Conservation (phyloP, 2,888 invertebrate genomes). For the Drosophila villosipedis region DNA sequence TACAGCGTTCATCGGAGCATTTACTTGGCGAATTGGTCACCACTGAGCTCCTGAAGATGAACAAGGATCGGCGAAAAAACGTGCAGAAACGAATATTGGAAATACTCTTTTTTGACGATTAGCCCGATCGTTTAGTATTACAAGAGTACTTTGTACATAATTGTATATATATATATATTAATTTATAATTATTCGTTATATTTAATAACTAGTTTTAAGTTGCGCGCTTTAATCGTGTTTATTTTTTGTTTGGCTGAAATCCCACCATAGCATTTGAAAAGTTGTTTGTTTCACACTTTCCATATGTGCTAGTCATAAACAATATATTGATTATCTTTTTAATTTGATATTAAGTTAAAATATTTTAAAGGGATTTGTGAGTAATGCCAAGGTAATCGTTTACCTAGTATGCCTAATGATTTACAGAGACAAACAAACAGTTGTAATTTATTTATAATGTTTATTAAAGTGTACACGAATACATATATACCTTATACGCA, state of each 20-base stretch:
- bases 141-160: slow-evolving; percentile 51
- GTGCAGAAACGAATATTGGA: slow-evolving; percentile 85
- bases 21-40: slow-evolving; percentile 85
- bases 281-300: slow-evolving; percentile 40
- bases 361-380: slow-evolving; percentile 23
- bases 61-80: slow-evolving; percentile 83
- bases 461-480: slow-evolving; percentile 55
- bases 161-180: slow-evolving; percentile 14
- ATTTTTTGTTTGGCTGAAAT: slow-evolving; percentile 24
- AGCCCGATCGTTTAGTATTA: slow-evolving; percentile 39
- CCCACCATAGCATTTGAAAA: slow-evolving; percentile 69
- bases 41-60: slow-evolving; percentile 85
- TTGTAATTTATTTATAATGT: slow-evolving; percentile 62
- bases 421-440: slow-evolving; percentile 16
- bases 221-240: slow-evolving; percentile 18
- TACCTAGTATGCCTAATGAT: slow-evolving; percentile 32
- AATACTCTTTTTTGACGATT: slow-evolving; percentile 85
- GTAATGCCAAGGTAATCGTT: slow-evolving; percentile 1
- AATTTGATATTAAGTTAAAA: slow-evolving; percentile 1
- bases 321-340: slow-evolving; percentile 28
- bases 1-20: slow-evolving; percentile 84
- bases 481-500: slow-evolving; percentile 15
- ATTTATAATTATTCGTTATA: slow-evolving; percentile 9
- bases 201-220: slow-evolving; percentile 16
- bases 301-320: slow-evolving; percentile 66